Conservation (phyloP, 1,140 invertebrate species). For the Camponotus vicinus region DNA sequence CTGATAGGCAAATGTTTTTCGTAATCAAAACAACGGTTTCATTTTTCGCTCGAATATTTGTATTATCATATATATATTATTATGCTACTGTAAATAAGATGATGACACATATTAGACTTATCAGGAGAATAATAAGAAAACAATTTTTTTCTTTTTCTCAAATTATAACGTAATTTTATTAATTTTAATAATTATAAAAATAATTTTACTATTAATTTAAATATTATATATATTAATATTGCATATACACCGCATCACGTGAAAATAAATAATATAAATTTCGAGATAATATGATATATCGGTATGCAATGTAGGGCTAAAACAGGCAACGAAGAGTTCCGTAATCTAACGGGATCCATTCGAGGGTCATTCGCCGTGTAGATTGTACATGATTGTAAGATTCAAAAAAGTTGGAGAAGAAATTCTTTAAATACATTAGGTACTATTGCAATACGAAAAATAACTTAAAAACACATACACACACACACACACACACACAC, state of each 20-base stretch:
- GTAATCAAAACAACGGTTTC: not conserved
- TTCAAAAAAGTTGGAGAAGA: not conserved
- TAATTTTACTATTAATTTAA: not conserved
- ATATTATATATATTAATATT: not conserved
- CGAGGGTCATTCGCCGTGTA: conserved; percentile 42
- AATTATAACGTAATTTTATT: not conserved
- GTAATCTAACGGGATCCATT: conserved; percentile 39
- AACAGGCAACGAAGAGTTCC: conserved; percentile 33
- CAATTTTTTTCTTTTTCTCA: not conserved
- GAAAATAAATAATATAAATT: not conserved
- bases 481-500: too few relatives aligned
- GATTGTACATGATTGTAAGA: not conserved
- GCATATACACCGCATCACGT: not conserved
- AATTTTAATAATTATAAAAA: not conserved
- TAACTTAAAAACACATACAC: too few relatives aligned
- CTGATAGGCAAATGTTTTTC: not conserved
- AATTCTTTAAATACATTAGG: not conserved
- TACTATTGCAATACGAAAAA: not conserved
- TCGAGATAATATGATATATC: not conserved
- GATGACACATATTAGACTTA: conserved; percentile 2
- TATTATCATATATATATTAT: not conserved
- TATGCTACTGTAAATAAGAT: not conserved
- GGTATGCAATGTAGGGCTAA: not conserved
- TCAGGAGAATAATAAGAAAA: not conserved
- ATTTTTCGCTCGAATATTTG: not conserved